These are phyloP conservation scores for Liparis tanakae DNA, from an alignment of 2,797 vertebrate genomes.

Conservation along the genomic window DNA sequence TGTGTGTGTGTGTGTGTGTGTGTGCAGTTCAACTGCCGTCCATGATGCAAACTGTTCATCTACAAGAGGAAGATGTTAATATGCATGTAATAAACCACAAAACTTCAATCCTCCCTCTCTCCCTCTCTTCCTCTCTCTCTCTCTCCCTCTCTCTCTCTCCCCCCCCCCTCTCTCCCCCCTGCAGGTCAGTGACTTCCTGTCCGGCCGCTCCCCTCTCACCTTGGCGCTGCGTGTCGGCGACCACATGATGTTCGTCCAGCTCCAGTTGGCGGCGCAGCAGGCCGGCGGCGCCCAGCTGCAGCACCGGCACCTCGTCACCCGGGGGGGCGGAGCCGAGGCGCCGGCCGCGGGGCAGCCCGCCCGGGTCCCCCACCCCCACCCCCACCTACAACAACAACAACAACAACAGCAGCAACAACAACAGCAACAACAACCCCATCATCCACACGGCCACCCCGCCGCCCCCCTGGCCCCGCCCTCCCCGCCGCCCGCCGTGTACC, in stretches of 20 bases:
- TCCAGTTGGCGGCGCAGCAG: slow-evolving; percentile 93
- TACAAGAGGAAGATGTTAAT: slow-evolving; percentile 34
- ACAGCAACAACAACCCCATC: slow-evolving; percentile 46
- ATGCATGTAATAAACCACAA: background rate
- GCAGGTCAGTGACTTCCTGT: slow-evolving; percentile 96
- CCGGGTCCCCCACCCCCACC: slow-evolving; percentile 66
- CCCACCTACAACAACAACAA: slow-evolving; percentile 61
- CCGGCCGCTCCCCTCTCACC: slow-evolving; percentile 93
- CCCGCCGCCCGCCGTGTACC: slow-evolving; percentile 79
- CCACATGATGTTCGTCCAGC: slow-evolving; percentile 97
- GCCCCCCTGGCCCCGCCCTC: slow-evolving; percentile 68
- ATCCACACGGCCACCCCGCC: slow-evolving; percentile 65
- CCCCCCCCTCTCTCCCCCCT: slow-evolving; percentile 17
- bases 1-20: slow-evolving; percentile 24
- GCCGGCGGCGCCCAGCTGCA: slow-evolving; percentile 87
- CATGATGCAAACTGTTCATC: slow-evolving; percentile 43
- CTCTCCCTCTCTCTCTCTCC: too few relatives aligned
- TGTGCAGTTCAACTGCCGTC: slow-evolving; percentile 38
- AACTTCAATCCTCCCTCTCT: background rate
- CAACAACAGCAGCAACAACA: slow-evolving; percentile 48
- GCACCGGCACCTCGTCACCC: slow-evolving; percentile 90
- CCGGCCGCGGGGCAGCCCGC: slow-evolving; percentile 74
- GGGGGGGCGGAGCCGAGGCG: slow-evolving; percentile 79
- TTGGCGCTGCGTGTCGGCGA: slow-evolving; percentile 94
- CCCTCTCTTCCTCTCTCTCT: too few relatives aligned